Percentiles rank a stretch among this genome's conserved stretches.
phyloP scores from a whole-genome alignment of 1,140 invertebrate species.

The Galleria mellonella region DNA sequence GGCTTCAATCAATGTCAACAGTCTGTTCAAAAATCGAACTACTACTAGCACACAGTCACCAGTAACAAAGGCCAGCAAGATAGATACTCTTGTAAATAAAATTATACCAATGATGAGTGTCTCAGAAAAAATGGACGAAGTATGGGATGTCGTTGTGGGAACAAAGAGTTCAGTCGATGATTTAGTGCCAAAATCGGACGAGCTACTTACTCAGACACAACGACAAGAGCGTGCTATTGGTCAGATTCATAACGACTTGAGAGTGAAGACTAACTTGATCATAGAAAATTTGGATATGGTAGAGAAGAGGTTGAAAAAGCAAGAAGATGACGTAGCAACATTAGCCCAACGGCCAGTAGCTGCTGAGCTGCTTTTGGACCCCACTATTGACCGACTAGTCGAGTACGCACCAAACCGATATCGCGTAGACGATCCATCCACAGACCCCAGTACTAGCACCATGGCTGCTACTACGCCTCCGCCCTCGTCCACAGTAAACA shows the following conservation, averaged over 20 bases:
- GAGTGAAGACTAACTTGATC: conserved; percentile 88
- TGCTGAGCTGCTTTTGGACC: conserved; percentile 83
- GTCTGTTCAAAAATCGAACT: conserved; percentile 63
- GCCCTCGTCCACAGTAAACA: conserved; percentile 34
- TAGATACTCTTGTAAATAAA: conserved; percentile 84
- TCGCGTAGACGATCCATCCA: conserved; percentile 49
- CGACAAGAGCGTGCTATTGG: conserved; percentile 90
- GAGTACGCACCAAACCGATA: conserved; percentile 84
- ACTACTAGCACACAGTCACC: conserved; percentile 74
- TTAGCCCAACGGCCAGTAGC: conserved; percentile 83
- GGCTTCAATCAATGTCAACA: conserved; percentile 64
- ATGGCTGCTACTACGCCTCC: conserved; percentile 48
- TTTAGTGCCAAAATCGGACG: conserved; percentile 88
- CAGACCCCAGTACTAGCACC: conserved; percentile 59
- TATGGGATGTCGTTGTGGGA: conserved; percentile 90
- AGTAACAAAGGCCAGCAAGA: conserved; percentile 79
- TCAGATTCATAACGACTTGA: conserved; percentile 89
- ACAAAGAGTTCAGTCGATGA: conserved; percentile 90
- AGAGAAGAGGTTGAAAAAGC: conserved; percentile 87
- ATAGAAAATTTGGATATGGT: conserved; percentile 91
- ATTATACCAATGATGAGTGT: conserved; percentile 89
- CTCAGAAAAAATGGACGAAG: conserved; percentile 91
- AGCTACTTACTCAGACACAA: conserved; percentile 88
- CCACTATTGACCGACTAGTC: conserved; percentile 83
- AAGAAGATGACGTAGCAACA: conserved; percentile 84